These are phyloP conservation scores for Drosophila kurseongensis DNA, from an alignment of 1,140 invertebrate species.

Conservation along the genomic window DNA sequence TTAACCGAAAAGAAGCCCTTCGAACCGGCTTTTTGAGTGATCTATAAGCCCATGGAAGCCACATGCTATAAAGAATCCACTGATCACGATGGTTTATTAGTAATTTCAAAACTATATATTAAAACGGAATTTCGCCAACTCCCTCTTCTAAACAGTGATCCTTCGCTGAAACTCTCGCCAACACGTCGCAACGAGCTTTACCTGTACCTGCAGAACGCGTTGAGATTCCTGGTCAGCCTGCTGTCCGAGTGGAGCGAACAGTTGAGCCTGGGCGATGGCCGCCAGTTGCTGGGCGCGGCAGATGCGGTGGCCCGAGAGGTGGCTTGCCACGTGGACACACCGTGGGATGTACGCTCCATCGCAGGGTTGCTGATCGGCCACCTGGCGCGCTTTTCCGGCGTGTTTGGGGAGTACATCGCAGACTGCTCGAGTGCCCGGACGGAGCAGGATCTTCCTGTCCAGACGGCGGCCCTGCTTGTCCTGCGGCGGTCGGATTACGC, in stretches of 20 bases:
- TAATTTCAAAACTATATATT: not conserved
- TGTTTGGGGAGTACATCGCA: constrained; percentile 18
- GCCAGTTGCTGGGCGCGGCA: not conserved
- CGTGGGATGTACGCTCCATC: constrained; percentile 70
- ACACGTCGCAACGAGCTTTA: constrained; percentile 62
- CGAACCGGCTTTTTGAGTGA: too few relatives aligned
- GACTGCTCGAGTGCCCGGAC: constrained; percentile 3
- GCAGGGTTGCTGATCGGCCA: constrained; percentile 57
- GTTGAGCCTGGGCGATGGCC: not conserved
- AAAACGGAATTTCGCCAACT: not conserved
- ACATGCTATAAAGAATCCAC: too few relatives aligned
- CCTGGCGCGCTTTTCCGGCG: constrained; percentile 26
- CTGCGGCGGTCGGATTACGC: constrained; percentile 24
- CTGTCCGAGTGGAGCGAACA: constrained; percentile 38
- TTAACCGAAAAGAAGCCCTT: too few relatives aligned
- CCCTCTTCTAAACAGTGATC: constrained; percentile 3
- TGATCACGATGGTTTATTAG: too few relatives aligned
- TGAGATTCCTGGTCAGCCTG: constrained; percentile 58
- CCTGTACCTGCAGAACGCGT: constrained; percentile 53
- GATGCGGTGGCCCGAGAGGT: constrained; percentile 28
- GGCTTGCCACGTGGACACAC: constrained; percentile 49
- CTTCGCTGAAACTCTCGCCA: constrained; percentile 30
- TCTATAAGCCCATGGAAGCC: too few relatives aligned
- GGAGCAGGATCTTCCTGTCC: constrained; percentile 46
- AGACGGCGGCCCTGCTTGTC: constrained; percentile 47